phyloP scores from a whole-genome alignment of 2,113 vertebrate genomes.

The Psammodynastes pulverulentus region DNA sequence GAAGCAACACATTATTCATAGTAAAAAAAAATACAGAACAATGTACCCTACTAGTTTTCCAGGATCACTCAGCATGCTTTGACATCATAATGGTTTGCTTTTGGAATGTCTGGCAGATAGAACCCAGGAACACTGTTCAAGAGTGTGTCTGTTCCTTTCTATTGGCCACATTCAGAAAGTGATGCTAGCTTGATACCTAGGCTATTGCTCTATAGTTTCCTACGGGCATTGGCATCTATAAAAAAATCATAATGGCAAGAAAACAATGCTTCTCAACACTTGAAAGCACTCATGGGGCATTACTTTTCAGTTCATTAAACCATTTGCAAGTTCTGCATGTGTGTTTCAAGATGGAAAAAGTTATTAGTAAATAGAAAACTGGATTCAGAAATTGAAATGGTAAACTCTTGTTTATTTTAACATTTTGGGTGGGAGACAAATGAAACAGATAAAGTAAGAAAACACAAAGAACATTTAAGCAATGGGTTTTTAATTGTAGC shows the following conservation, averaged over 20 bases:
- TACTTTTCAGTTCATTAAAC: not conserved
- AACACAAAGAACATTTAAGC: not conserved
- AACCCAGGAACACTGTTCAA: not conserved
- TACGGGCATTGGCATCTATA: not conserved
- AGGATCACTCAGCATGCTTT: not conserved
- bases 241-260: not conserved
- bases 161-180: not conserved
- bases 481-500: not conserved
- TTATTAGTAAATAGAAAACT: not conserved
- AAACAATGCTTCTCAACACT: not conserved
- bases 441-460: not conserved
- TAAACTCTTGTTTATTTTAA: not conserved
- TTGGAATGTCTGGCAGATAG: not conserved
- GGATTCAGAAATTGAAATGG: not conserved
- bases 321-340: not conserved
- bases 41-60: not conserved
- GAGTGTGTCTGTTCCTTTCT: not conserved
- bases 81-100: not conserved
- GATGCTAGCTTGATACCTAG: not conserved
- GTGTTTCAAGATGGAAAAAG: not conserved
- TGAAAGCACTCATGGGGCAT: not conserved
- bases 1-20: not conserved
- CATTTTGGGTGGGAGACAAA: not conserved
- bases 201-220: not conserved
- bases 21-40: not conserved